phyloP scores from a whole-genome alignment of 2,113 vertebrate genomes.

The Hippotragus niger region DNA sequence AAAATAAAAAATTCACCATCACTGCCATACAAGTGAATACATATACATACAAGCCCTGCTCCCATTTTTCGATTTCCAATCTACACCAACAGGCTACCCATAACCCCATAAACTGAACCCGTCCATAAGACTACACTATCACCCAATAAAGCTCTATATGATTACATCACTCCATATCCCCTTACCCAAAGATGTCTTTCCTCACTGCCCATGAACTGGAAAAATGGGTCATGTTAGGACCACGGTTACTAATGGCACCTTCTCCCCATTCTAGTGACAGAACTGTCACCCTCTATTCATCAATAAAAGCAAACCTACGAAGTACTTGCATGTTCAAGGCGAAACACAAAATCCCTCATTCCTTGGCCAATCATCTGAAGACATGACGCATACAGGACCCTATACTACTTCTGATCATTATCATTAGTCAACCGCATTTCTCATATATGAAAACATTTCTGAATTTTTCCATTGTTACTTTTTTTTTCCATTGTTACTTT shows the following conservation, averaged over 20 bases:
- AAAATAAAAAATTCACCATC: neutral
- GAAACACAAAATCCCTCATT: constrained; percentile 17
- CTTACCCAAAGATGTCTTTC: neutral
- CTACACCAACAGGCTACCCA: neutral
- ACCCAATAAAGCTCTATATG: neutral
- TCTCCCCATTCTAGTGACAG: constrained; percentile 16
- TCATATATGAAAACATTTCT: constrained; percentile 7
- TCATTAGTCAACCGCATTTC: neutral
- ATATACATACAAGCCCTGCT: neutral
- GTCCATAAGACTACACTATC: neutral
- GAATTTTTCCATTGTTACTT: neutral
- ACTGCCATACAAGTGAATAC: neutral
- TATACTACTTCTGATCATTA: neutral
- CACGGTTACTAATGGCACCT: neutral
- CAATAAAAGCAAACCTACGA: constrained; percentile 32
- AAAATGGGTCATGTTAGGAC: constrained; percentile 16
- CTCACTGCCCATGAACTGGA: neutral
- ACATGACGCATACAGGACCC: neutral
- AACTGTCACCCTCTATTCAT: constrained; percentile 5
- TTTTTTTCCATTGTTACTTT: neutral
- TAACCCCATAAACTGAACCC: neutral
- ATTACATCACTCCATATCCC: neutral
- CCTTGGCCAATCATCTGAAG: neutral
- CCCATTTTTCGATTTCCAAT: neutral
- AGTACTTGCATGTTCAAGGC: neutral